Base-by-base conservation (phyloP, 2,888 invertebrate genomes). In the Oscheius sp. region DNA sequence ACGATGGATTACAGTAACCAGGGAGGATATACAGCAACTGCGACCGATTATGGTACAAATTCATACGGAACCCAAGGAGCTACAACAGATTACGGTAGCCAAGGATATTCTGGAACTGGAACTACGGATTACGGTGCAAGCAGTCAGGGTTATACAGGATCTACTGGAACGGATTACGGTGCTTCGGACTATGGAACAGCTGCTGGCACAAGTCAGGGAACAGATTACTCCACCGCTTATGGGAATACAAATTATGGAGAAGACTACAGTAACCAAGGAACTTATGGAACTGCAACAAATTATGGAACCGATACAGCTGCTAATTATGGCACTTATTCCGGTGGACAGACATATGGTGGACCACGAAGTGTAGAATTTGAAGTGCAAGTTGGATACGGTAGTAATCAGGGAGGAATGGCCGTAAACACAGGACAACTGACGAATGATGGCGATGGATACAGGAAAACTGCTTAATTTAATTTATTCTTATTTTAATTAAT, bases 41-140 rank as follows among this genome's bases (percentile, higher is more conserved):
- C n/a, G n/a, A n/a, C n/a, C n/a, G n/a, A n/a, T n/a, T n/a, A n/a
- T n/a, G n/a, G 7, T 13, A 16, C 21, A 23, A 56, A 18, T 18
- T 18, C 43, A 25, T 63, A 63, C 45, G n/a, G 25, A 5, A 58
- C 16, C 58, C 58, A 58, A 18, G 58, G 58, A 58, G 25, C 12
- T 6, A 27, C n/a, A n/a, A 58, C 59, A 6, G 27, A 52, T 58
- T 58, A 58, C 27, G n/a, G 41, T 59, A 66, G 29, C 27, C 66
- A 66, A 49, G 66, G 66, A 18, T 18, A 49, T 21, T 45, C 45
- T 45, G 45, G 45, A 9, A 12, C 45, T 45, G 9, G 16, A 12
- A 29, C 25, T 27, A 1, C 9, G 27, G 58, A 27, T n/a, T 58
- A 58, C n/a, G 29, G 27, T 13, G 27, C 13, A 3, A 35, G 35